These are phyloP conservation scores for Mactra quadrangularis DNA, from an alignment of 1,140 invertebrate genomes.

Conservation along the genomic window DNA sequence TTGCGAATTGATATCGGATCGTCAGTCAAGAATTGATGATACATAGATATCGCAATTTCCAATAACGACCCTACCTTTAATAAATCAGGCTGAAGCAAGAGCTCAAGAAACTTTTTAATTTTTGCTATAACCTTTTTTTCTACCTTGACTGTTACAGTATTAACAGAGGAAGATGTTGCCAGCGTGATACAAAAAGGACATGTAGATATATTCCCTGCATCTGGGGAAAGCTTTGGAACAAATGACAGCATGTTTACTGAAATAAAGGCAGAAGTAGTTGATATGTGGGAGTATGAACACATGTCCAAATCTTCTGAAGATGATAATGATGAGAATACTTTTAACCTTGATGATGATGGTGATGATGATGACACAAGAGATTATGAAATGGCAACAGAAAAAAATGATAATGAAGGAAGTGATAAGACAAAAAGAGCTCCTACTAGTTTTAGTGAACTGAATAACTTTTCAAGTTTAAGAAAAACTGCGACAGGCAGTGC, in stretches of 20 bases:
- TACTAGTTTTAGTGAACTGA: too few relatives aligned
- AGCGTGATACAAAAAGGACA: neutral
- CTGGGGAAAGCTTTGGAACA: neutral
- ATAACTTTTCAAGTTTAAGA: neutral
- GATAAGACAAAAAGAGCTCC: too few relatives aligned
- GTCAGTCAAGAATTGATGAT: too few relatives aligned
- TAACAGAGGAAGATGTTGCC: conserved; percentile 17
- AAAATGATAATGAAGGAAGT: too few relatives aligned
- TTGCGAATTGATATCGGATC: too few relatives aligned
- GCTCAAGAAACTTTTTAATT: too few relatives aligned
- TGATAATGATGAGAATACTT: neutral
- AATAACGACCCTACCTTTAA: too few relatives aligned
- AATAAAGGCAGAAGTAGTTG: conserved; percentile 20
- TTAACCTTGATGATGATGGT: too few relatives aligned
- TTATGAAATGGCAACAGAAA: neutral
- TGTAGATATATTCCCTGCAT: conserved; percentile 2
- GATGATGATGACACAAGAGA: conserved; percentile 26
- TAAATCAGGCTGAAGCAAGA: too few relatives aligned
- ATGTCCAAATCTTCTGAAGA: neutral
- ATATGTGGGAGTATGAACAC: neutral
- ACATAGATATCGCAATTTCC: too few relatives aligned
- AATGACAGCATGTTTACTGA: neutral
- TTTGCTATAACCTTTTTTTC: too few relatives aligned
- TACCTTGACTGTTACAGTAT: too few relatives aligned
- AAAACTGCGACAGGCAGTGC: neutral